These are phyloP conservation scores for Drosophila dives DNA, from an alignment of 2,888 invertebrate species.

Conservation along the genomic window DNA sequence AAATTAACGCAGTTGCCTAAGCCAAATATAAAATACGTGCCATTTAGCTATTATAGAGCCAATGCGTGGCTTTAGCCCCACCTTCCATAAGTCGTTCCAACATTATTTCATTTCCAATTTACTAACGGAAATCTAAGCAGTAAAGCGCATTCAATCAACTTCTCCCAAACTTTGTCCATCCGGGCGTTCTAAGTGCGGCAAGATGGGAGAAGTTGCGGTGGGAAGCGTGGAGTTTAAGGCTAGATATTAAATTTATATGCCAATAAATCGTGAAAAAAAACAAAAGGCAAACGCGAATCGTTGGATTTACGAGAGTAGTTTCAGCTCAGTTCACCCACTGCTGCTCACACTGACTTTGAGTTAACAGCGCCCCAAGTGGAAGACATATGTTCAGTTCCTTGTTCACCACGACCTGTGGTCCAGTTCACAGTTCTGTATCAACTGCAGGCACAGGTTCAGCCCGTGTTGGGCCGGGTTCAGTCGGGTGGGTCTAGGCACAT, in stretches of 20 bases:
- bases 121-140: slow-evolving; percentile 78
- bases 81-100: neutral
- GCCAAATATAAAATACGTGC: slow-evolving; percentile 46
- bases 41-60: slow-evolving; percentile 6
- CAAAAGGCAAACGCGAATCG: slow-evolving; percentile 73
- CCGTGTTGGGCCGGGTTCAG: slow-evolving; percentile 6
- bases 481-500: slow-evolving; percentile 40
- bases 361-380: slow-evolving; percentile 55
- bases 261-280: slow-evolving; percentile 68
- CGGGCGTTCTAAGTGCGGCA: slow-evolving; percentile 18
- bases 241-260: slow-evolving; percentile 75
- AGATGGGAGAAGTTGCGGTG: neutral
- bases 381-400: slow-evolving; percentile 25
- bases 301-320: slow-evolving; percentile 47
- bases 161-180: slow-evolving; percentile 66
- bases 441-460: slow-evolving; percentile 13
- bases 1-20: slow-evolving; percentile 57
- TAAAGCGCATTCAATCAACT: slow-evolving; percentile 76
- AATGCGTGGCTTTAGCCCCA: slow-evolving; percentile 15
- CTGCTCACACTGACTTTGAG: slow-evolving; percentile 51
- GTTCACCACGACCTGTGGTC: slow-evolving; percentile 18
- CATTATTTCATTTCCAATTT: slow-evolving; percentile 65
- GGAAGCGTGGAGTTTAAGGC: neutral
- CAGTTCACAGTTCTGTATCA: slow-evolving; percentile 16
- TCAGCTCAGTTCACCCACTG: neutral